Conservation (phyloP, 1,140 invertebrate species). For the Drosophila pandora region DNA sequence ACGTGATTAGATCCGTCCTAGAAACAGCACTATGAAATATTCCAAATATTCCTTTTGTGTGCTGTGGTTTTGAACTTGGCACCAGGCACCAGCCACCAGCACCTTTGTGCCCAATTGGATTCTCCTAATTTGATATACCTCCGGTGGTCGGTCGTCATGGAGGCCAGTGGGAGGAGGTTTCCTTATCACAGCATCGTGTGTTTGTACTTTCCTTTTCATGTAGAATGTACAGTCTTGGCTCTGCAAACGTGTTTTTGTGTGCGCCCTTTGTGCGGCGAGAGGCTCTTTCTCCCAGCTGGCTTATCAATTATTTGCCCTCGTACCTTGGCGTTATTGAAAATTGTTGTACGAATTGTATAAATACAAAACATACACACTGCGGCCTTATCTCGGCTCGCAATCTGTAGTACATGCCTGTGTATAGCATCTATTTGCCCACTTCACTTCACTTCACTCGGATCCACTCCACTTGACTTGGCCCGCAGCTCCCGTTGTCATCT, state of each 20-base stretch:
- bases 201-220: constrained; percentile 18
- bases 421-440: constrained; percentile 31
- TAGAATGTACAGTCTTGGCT: too few relatives aligned
- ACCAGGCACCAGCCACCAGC: constrained; percentile 18
- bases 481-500: constrained; percentile 26
- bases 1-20: constrained; percentile 30
- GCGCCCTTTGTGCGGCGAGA: constrained; percentile 28
- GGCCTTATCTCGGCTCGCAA: constrained; percentile 53
- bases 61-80: constrained; percentile 15
- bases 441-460: constrained; percentile 33
- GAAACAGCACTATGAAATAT: constrained; percentile 24
- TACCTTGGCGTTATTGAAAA: constrained; percentile 53
- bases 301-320: constrained; percentile 58
- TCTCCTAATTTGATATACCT: constrained; percentile 22
- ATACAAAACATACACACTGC: constrained; percentile 31
- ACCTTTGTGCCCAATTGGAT: constrained; percentile 26
- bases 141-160: constrained; percentile 27
- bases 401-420: constrained; percentile 38
- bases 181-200: constrained; percentile 28
- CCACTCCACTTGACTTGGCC: constrained; percentile 21
- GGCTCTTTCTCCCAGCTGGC: constrained; percentile 17
- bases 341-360: constrained; percentile 33
- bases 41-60: constrained; percentile 45
- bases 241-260: constrained; percentile 1
- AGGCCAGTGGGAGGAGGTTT: neutral